Evolutionary conservation across 2,797 vertebrate species (phyloP).

Genomic region (Pangasius krempfi): DNA sequence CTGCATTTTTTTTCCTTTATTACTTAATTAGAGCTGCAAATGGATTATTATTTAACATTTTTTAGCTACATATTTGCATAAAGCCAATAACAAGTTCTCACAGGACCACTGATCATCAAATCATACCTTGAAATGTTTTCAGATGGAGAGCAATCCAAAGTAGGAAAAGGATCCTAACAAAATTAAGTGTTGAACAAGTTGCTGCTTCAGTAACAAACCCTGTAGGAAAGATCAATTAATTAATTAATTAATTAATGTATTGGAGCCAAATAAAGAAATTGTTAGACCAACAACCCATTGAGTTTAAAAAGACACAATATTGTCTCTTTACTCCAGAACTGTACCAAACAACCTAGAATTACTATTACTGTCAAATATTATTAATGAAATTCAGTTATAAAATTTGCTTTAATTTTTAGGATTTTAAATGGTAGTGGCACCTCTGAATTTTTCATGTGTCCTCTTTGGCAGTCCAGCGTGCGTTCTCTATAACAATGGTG

Average conservation of each 20-base stretch:
- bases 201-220: constrained; percentile 1
- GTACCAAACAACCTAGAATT: background rate
- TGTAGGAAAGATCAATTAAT: background rate
- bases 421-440: background rate
- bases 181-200: background rate
- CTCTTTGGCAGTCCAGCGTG: background rate
- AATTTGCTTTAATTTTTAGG: background rate
- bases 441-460: background rate
- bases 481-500: background rate
- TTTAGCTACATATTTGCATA: too few species aligned
- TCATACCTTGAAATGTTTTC: background rate
- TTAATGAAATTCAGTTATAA: background rate
- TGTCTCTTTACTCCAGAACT: background rate
- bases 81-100: too few species aligned
- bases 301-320: background rate
- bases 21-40: too few species aligned
- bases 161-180: background rate
- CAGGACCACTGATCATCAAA: background rate
- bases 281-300: background rate
- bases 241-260: background rate
- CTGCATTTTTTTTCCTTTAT: too few species aligned
- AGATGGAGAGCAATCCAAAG: background rate
- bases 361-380: background rate
- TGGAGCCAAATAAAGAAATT: background rate
- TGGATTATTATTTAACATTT: too few species aligned